These are phyloP conservation scores for Sylvia borin DNA, from an alignment of 2,797 vertebrate genomes.

Conservation along the genomic window DNA sequence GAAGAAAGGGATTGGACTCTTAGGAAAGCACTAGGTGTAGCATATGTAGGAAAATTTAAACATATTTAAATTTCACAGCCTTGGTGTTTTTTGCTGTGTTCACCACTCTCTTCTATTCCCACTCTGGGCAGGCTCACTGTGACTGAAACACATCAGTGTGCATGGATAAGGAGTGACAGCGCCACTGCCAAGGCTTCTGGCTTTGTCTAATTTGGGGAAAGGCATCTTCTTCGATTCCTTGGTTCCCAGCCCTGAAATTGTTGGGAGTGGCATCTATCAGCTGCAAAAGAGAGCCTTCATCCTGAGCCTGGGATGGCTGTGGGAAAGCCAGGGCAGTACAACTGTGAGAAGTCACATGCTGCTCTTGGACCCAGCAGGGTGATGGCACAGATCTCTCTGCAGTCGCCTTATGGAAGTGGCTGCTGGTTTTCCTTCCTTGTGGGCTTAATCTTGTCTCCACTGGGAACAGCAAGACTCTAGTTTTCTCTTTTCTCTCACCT, in stretches of 20 bases:
- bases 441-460: background rate
- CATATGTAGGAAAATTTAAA: background rate
- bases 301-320: background rate
- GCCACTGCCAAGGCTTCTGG: background rate
- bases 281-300: background rate
- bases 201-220: background rate
- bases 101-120: background rate
- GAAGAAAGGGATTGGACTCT: background rate
- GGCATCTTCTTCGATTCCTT: background rate
- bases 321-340: background rate
- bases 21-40: background rate
- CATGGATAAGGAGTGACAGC: background rate
- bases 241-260: background rate
- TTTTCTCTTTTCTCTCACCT: background rate
- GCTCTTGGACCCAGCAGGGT: background rate
- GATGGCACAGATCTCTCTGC: background rate
- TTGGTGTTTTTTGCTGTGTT: background rate
- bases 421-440: background rate
- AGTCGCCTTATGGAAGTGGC: background rate
- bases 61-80: background rate
- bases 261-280: background rate
- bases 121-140: background rate
- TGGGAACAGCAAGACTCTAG: background rate
- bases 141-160: background rate
- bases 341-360: rapidly evolving